These are phyloP conservation scores for Phoxinus dragarum DNA, from an alignment of 2,797 vertebrate genomes.

Conservation along the genomic window DNA sequence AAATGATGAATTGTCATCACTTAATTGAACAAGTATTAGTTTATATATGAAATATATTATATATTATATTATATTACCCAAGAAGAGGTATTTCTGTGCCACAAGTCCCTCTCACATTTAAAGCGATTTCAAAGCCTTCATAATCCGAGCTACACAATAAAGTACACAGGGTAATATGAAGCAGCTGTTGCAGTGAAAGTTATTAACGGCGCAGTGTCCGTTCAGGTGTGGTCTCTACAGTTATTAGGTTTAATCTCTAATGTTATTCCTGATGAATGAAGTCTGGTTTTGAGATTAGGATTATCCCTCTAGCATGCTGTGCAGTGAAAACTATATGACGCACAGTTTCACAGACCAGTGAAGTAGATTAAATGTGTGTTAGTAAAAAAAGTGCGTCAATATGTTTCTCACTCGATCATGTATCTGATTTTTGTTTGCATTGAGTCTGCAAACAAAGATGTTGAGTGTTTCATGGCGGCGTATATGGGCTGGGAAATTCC, in stretches of 20 bases:
- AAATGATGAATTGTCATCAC: too few species aligned
- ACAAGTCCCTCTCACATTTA: neutral
- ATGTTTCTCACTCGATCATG: neutral
- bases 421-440: slow-evolving; percentile 14
- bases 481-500: neutral
- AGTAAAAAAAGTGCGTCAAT: neutral
- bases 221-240: slow-evolving; percentile 4
- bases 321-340: slow-evolving; percentile 16
- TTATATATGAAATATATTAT: too few species aligned
- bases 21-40: neutral
- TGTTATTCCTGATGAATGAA: slow-evolving; percentile 22
- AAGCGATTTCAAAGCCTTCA: neutral
- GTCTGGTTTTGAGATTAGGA: slow-evolving; percentile 20
- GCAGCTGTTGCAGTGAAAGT: slow-evolving; percentile 19
- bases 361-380: neutral
- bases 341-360: neutral
- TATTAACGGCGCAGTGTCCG: neutral
- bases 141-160: neutral
- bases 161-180: neutral
- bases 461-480: neutral
- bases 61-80: neutral
- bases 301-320: slow-evolving; percentile 9
- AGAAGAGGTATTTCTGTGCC: neutral
- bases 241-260: slow-evolving; percentile 27
- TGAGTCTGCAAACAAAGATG: neutral